A percentile compares a stretch with the other conserved stretches of the same genome.
These are phyloP conservation scores for Drosophila littoralis DNA, from an alignment of 1,140 invertebrate species.

Conservation along the genomic window DNA sequence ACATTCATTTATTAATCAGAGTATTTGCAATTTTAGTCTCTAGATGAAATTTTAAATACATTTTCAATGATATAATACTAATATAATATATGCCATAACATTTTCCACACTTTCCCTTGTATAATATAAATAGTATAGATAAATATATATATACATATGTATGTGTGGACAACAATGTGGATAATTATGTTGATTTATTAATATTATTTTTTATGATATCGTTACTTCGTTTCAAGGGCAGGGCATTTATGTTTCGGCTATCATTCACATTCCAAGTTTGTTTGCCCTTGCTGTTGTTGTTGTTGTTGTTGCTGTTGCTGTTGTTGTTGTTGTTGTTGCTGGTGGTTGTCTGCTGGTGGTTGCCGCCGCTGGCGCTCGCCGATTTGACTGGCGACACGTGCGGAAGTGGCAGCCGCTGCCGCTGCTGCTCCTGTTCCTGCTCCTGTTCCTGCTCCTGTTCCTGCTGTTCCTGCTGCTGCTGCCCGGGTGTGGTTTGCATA, in stretches of 20 bases:
- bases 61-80: too few species aligned
- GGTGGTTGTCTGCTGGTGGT: conserved; percentile 31
- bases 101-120: too few species aligned
- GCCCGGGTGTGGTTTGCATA: too few species aligned
- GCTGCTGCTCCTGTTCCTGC: conserved; percentile 1
- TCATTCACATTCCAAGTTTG: background rate
- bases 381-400: conserved; percentile 69
- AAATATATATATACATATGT: too few species aligned
- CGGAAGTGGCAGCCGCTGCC: conserved; percentile 17
- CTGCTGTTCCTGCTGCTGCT: background rate
- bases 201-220: background rate
- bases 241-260: conserved; percentile 9
- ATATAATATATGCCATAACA: too few species aligned
- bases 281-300: conserved; percentile 10
- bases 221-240: background rate
- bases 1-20: too few species aligned
- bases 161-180: too few species aligned
- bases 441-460: conserved; percentile 3
- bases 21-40: too few species aligned
- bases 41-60: too few species aligned
- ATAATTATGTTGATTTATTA: background rate
- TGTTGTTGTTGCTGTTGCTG: conserved; percentile 9
- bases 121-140: too few species aligned
- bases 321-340: conserved; percentile 22
- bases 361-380: conserved; percentile 34